phyloP scores from a whole-genome alignment of 2,797 vertebrate species.

The Chaunax sp. region DNA sequence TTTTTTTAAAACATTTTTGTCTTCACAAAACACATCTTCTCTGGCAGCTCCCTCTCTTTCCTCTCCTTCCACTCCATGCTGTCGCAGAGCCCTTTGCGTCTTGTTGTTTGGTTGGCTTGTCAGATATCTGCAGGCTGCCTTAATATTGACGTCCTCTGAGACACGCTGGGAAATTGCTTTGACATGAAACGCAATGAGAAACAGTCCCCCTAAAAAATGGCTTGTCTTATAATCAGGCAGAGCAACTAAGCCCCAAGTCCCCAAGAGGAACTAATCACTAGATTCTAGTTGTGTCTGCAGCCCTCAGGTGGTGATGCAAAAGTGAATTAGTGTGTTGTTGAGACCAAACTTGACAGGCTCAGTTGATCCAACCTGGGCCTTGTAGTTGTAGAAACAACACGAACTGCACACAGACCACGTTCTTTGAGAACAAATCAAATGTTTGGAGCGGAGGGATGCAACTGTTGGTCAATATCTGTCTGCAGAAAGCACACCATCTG shows the following conservation, averaged over 20 bases:
- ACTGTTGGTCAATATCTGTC: constrained; percentile 23
- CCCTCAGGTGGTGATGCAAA: constrained; percentile 9
- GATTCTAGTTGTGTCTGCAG: background rate
- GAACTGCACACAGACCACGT: background rate
- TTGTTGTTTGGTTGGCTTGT: background rate
- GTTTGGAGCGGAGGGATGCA: background rate
- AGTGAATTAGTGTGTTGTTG: background rate
- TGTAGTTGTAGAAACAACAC: background rate
- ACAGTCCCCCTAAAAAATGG: background rate
- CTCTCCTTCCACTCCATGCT: background rate
- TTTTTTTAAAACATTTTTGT: too few species aligned
- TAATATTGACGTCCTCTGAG: constrained; percentile 1
- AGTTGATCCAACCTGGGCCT: background rate
- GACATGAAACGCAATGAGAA: constrained; percentile 10
- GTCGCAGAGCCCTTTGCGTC: background rate
- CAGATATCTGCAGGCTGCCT: constrained; percentile 1
- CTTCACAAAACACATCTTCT: background rate
- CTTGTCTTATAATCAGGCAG: background rate
- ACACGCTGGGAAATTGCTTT: constrained; percentile 13
- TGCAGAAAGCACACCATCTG: constrained; percentile 18
- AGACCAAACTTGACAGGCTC: background rate
- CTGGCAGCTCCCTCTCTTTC: background rate
- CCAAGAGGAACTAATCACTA: constrained; percentile 10
- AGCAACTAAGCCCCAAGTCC: constrained; percentile 13
- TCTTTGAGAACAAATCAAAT: constrained; percentile 7